phyloP scores from a whole-genome alignment of 2,797 vertebrate species.

The Ambastaia sidthimunki region DNA sequence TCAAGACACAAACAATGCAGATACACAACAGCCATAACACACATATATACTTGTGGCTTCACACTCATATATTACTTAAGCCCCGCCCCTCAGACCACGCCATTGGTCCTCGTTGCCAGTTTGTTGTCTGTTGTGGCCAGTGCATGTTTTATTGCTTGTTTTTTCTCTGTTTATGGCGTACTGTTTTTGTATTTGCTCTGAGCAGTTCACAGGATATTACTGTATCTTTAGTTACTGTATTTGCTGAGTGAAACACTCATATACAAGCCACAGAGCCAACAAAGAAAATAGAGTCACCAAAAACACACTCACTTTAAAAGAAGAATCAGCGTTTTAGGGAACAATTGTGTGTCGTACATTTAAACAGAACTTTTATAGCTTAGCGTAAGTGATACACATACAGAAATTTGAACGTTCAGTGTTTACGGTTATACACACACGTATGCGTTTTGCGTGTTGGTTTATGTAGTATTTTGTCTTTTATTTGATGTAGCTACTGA shows the following conservation, averaged over 20 bases:
- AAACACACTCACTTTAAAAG: conserved; percentile 33
- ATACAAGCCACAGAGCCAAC: conserved; percentile 47
- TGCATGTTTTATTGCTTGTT: conserved; percentile 46
- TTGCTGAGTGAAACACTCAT: conserved; percentile 71
- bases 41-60: conserved; percentile 15
- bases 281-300: conserved; percentile 47
- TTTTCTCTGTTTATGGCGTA: conserved; percentile 41
- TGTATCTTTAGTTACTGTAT: conserved; percentile 59
- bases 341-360: conserved; percentile 31
- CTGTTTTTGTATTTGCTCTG: conserved; percentile 48
- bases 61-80: conserved; percentile 15
- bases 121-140: conserved; percentile 58
- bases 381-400: neutral
- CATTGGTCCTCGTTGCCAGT: conserved; percentile 38
- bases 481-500: neutral
- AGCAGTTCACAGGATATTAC: conserved; percentile 51
- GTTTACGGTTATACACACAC: neutral
- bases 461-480: neutral
- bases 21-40: conserved; percentile 28
- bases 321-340: conserved; percentile 38
- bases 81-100: conserved; percentile 15
- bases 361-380: conserved; percentile 20
- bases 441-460: neutral
- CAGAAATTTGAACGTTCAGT: neutral
- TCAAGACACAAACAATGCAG: conserved; percentile 23